Base-by-base conservation (phyloP, 2,113 vertebrate genomes). In the Chauna torquata region DNA sequence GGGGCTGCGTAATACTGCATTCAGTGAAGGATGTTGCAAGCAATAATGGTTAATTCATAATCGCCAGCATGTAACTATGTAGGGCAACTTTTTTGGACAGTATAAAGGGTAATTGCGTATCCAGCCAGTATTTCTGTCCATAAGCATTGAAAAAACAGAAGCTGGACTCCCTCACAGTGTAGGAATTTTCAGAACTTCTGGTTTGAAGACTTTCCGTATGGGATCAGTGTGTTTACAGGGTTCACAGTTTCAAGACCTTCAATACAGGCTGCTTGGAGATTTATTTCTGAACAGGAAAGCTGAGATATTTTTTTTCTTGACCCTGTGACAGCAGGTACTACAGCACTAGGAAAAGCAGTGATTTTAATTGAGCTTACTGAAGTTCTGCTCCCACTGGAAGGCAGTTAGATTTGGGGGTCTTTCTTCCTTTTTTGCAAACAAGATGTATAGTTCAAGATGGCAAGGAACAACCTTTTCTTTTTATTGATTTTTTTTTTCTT, bases 31-130 rank as follows among this genome's bases (percentile, higher is more conserved):
- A 45, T 44, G 13, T 57, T 58, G 42, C 16, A 22, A 49, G 38
- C 24, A 42, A 8, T 32, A 77, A 54, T 49, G 54, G 6, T 16
- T 49, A 34, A 23, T 40, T 65, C 36, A 8, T 36, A 34, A 52
- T 61, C 44, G 62, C n/a, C 27, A 4, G 5, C 42, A 25, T 11
- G 1, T 36, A 72, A 59, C 57, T 55, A 4, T 16, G 8, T 69
- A 59, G 11, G 47, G 17, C 15, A 47, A 2, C 19, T 18, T 65
- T 79, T 66, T 44, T 38, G 47, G 52, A 66, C 58, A 52, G 44
- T 47, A 59, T 27, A 32, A n/a, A 50, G 28, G 16, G 8, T 57
- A 19, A 54, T n/a, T 0, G 0, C 23, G 6, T 34, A 64, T 44
- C 17, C 70, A 83, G 45, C 27, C 62, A 74, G 8, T 54, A 20